These are phyloP conservation scores for Betta splendens DNA, from an alignment of 2,797 vertebrate genomes.

Conservation along the genomic window DNA sequence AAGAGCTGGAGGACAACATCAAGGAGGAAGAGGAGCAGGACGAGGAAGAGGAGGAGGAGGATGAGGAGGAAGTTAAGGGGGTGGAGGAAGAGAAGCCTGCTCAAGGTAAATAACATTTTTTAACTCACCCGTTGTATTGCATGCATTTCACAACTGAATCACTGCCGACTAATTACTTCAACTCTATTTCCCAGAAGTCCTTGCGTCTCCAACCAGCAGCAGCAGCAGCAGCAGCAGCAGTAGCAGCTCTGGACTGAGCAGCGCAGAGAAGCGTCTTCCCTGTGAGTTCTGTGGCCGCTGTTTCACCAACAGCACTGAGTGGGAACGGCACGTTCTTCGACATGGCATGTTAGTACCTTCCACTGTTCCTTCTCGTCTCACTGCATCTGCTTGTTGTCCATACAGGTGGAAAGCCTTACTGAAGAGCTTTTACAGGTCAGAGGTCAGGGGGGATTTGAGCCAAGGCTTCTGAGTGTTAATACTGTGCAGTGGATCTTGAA, in stretches of 20 bases:
- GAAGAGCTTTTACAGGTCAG: too few species aligned
- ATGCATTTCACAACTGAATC: too few species aligned
- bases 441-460: too few species aligned
- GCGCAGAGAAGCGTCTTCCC: slow-evolving; percentile 87
- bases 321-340: slow-evolving; percentile 95
- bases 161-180: too few species aligned
- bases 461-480: too few species aligned
- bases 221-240: slow-evolving; percentile 63
- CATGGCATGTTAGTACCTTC: slow-evolving; percentile 93
- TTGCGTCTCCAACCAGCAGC: slow-evolving; percentile 81
- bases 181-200: slow-evolving; percentile 79
- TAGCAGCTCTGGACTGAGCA: slow-evolving; percentile 70
- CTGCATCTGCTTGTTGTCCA: background rate
- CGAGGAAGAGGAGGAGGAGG: slow-evolving; percentile 48
- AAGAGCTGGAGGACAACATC: slow-evolving; percentile 56
- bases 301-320: slow-evolving; percentile 92
- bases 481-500: too few species aligned
- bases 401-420: too few species aligned
- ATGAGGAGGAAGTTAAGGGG: slow-evolving; percentile 59
- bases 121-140: background rate
- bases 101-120: slow-evolving; percentile 65
- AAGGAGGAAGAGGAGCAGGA: slow-evolving; percentile 75
- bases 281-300: slow-evolving; percentile 98
- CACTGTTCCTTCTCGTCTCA: background rate
- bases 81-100: slow-evolving; percentile 55